Conservation (phyloP, 1,140 invertebrate species). For the Drosophila leontia region DNA sequence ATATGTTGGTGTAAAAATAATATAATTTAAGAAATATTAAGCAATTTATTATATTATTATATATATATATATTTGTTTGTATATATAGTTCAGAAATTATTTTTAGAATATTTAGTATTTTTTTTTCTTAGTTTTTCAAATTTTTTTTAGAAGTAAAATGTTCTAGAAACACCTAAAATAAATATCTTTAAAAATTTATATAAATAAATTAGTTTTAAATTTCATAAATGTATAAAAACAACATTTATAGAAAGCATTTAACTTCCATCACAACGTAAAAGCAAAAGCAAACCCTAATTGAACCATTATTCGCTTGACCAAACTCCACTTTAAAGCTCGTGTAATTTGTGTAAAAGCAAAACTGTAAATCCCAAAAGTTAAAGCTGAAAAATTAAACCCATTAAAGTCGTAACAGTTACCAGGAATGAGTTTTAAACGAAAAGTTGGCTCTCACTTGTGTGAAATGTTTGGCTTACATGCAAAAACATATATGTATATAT, state of each 20-base stretch:
- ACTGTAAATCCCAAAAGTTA: neutral
- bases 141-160: too few relatives aligned
- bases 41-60: too few relatives aligned
- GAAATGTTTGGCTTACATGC: constrained; percentile 21
- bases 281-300: neutral
- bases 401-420: constrained; percentile 10
- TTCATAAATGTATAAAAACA: neutral
- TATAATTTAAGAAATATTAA: too few relatives aligned
- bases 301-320: neutral
- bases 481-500: neutral
- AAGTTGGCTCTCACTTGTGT: constrained; percentile 3
- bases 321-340: neutral
- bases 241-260: too few relatives aligned
- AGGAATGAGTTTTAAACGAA: constrained; percentile 5
- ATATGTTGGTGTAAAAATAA: too few relatives aligned
- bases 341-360: neutral
- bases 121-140: too few relatives aligned
- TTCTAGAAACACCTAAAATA: too few relatives aligned
- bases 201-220: neutral
- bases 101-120: too few relatives aligned
- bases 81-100: too few relatives aligned
- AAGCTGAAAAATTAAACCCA: neutral
- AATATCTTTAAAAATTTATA: too few relatives aligned
- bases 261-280: neutral
- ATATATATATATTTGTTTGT: too few relatives aligned